Percentiles rank a stretch among this genome's conserved stretches.
phyloP scores from a whole-genome alignment of 2,797 vertebrate species.

The Smutsia gigantea region DNA sequence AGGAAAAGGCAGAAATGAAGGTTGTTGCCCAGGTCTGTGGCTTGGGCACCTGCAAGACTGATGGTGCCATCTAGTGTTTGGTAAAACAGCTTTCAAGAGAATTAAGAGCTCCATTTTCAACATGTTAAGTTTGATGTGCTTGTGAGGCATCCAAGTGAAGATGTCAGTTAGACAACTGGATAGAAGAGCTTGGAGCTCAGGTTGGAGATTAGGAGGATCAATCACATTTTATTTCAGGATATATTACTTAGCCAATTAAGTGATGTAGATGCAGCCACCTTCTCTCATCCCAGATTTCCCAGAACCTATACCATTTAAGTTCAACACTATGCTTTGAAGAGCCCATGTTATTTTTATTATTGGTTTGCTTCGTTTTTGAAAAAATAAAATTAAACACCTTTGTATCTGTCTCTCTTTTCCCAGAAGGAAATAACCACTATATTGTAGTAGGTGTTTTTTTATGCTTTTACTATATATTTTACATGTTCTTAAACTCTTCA shows the following conservation, averaged over 20 bases:
- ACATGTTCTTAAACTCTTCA: not conserved
- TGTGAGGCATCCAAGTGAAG: not conserved
- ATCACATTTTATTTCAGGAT: not conserved
- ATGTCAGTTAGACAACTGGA: not conserved
- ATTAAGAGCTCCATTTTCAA: not conserved
- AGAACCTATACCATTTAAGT: not conserved
- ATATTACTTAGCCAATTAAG: not conserved
- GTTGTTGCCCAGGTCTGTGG: not conserved
- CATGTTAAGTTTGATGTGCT: not conserved
- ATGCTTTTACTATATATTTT: not conserved
- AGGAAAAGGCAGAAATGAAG: not conserved
- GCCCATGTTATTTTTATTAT: not conserved
- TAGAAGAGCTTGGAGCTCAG: not conserved
- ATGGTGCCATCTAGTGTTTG: not conserved
- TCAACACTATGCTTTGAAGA: not conserved
- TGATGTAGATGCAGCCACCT: too few species aligned
- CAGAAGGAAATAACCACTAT: not conserved
- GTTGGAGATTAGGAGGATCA: too few species aligned
- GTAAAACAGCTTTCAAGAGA: not conserved
- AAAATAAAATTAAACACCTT: not conserved
- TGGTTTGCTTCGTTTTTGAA: not conserved
- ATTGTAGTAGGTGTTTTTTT: not conserved
- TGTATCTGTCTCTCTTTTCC: not conserved
- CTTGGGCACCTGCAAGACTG: not conserved
- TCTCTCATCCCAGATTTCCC: not conserved